Percentiles rank a stretch among this genome's conserved stretches.
Conservation (phyloP, 2,113 vertebrate genomes). For the Potamarius usumacintae region DNA sequence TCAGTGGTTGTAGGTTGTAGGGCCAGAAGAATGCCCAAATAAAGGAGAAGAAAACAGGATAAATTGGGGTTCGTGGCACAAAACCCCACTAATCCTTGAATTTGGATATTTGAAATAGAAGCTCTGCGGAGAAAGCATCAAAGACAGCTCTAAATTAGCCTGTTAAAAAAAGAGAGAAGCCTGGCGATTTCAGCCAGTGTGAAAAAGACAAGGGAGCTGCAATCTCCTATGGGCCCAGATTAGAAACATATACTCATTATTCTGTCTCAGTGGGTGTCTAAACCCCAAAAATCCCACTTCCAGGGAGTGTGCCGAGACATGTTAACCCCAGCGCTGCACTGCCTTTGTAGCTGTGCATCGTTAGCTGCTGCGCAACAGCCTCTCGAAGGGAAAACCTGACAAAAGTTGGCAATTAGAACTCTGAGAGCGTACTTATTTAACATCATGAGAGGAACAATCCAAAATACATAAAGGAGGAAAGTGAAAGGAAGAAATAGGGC, state of each 20-base stretch:
- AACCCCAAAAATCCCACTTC: constrained; percentile 76
- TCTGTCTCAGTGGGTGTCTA: constrained; percentile 77
- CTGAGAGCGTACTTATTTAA: constrained; percentile 64
- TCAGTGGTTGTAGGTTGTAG: constrained; percentile 50
- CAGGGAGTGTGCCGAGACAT: constrained; percentile 69
- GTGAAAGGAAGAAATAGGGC: constrained; percentile 37
- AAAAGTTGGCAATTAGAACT: constrained; percentile 72
- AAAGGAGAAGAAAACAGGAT: constrained; percentile 55
- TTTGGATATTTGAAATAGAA: constrained; percentile 68
- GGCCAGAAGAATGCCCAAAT: constrained; percentile 43
- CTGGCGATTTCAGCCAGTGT: constrained; percentile 72
- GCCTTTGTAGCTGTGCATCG: constrained; percentile 70
- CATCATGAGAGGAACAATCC: constrained; percentile 63
- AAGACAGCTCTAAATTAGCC: constrained; percentile 59
- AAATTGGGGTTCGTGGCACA: constrained; percentile 63
- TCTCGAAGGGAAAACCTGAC: constrained; percentile 62
- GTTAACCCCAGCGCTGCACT: constrained; percentile 63
- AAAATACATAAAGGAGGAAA: constrained; percentile 63
- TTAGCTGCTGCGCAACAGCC: constrained; percentile 63
- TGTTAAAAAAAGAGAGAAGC: constrained; percentile 46
- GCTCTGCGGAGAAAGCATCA: constrained; percentile 61
- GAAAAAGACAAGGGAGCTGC: constrained; percentile 70
- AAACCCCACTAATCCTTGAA: constrained; percentile 63
- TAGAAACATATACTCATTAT: constrained; percentile 70
- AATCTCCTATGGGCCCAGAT: constrained; percentile 78